These are phyloP conservation scores for Caligus rogercresseyi DNA, from an alignment of 1,140 invertebrate species.

Conservation along the genomic window DNA sequence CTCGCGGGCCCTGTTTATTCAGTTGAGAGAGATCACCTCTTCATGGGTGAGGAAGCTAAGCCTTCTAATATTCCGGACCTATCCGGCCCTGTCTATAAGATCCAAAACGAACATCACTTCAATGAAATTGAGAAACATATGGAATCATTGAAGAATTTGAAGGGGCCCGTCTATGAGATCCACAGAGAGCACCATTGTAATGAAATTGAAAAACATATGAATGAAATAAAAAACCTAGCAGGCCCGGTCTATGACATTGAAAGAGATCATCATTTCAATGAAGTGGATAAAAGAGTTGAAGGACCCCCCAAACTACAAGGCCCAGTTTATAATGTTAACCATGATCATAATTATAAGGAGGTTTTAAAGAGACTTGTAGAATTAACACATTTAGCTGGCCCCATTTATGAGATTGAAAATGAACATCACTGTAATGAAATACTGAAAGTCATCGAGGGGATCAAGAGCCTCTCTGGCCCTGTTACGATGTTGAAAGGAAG, in stretches of 20 bases:
- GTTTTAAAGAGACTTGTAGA: not conserved
- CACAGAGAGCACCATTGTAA: slow-evolving; percentile 11
- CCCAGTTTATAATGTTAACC: slow-evolving; percentile 11
- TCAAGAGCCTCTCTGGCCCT: not conserved
- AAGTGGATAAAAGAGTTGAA: slow-evolving; percentile 6
- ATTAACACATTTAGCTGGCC: slow-evolving; percentile 11
- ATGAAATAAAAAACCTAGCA: not conserved
- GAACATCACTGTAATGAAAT: slow-evolving; percentile 14
- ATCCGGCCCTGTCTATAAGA: slow-evolving; percentile 10
- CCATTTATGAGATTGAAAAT: slow-evolving; percentile 17
- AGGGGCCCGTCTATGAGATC: slow-evolving; percentile 11
- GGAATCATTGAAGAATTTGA: not conserved
- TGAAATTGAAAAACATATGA: not conserved
- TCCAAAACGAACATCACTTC: slow-evolving; percentile 15
- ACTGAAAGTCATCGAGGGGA: not conserved
- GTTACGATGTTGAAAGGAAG: slow-evolving; percentile 11
- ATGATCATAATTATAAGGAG: slow-evolving; percentile 16
- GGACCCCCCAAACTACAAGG: slow-evolving; percentile 6
- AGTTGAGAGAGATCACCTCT: slow-evolving; percentile 4
- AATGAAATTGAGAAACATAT: slow-evolving; percentile 19
- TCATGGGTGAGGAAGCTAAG: not conserved
- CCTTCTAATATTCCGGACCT: not conserved
- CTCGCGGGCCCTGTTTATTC: slow-evolving; percentile 8
- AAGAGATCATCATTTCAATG: slow-evolving; percentile 17
- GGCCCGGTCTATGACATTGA: slow-evolving; percentile 14